phyloP scores from a whole-genome alignment of 2,797 vertebrate species.

The Bucorvus abyssinicus region DNA sequence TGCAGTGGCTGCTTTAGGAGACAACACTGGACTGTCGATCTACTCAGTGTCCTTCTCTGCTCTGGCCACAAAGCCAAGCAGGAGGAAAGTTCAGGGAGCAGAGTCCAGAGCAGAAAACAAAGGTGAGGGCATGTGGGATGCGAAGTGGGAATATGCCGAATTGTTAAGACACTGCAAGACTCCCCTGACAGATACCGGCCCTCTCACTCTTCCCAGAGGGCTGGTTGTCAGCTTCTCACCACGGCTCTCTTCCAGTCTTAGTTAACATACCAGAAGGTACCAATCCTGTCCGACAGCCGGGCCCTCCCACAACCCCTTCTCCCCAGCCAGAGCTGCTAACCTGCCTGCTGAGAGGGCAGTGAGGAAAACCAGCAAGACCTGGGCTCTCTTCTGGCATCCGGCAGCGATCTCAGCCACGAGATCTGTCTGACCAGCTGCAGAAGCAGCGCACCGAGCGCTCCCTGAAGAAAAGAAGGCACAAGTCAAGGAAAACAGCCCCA shows the following conservation, averaged over 20 bases:
- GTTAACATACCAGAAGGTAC: fast-evolving
- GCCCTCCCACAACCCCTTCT: not conserved
- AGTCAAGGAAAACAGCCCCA: not conserved
- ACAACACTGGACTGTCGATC: fast-evolving
- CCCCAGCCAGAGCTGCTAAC: not conserved
- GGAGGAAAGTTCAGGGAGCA: not conserved
- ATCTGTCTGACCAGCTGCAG: conserved; percentile 47
- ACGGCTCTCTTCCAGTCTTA: not conserved
- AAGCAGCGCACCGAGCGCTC: conserved; percentile 27
- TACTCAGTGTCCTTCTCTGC: not conserved
- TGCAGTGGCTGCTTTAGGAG: not conserved
- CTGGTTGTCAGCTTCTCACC: not conserved
- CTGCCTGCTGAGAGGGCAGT: not conserved
- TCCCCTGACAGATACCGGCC: not conserved
- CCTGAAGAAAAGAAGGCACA: not conserved
- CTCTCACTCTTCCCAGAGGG: not conserved
- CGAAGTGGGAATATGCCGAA: not conserved
- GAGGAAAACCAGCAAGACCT: not conserved
- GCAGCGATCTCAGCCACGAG: conserved; percentile 14
- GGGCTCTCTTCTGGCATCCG: not conserved
- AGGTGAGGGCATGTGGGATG: not conserved
- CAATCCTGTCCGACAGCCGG: not conserved
- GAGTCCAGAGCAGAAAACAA: not conserved
- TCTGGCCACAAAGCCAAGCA: not conserved
- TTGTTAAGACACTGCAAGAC: not conserved